Evolutionary conservation across 30 jellyfish, hydroid and myxozoan species (phyloP).

Genomic region (Hydractinia echinata): DNA sequence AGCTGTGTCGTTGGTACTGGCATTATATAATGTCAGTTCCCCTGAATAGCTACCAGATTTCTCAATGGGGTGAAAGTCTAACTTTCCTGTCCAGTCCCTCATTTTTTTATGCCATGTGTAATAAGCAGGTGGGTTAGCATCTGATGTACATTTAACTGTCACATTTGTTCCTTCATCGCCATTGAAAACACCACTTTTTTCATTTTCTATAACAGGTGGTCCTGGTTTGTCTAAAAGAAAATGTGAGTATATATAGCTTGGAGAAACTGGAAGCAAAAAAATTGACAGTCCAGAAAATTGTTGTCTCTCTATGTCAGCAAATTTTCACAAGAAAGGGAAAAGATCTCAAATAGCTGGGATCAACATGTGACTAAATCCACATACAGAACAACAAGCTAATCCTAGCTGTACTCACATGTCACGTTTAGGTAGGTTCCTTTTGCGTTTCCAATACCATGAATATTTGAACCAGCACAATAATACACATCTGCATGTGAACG

Average conservation of each 20-base stretch:
- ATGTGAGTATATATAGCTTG: neutral
- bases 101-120: slow-evolving; percentile 43
- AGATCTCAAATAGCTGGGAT: too few relatives aligned
- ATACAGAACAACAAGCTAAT: too few relatives aligned
- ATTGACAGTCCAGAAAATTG: too few relatives aligned
- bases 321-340: neutral
- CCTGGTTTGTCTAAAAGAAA: slow-evolving; percentile 57
- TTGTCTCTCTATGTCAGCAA: too few relatives aligned
- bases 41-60: slow-evolving; percentile 23
- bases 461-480: slow-evolving; percentile 74
- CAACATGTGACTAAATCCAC: too few relatives aligned
- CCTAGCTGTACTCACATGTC: slow-evolving; percentile 50
- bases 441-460: slow-evolving; percentile 62
- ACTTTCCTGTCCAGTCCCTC: slow-evolving; percentile 6
- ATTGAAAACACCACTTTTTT: slow-evolving; percentile 56
- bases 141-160: slow-evolving; percentile 51
- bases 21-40: slow-evolving; percentile 39
- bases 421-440: slow-evolving; percentile 61
- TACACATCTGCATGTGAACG: slow-evolving; percentile 21
- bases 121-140: slow-evolving; percentile 75
- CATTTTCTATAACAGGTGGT: slow-evolving; percentile 34
- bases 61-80: neutral
- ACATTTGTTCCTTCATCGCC: slow-evolving; percentile 61
- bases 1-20: slow-evolving; percentile 47
- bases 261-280: neutral